phyloP scores from a whole-genome alignment of 2,888 invertebrate species.

The Orthosia cruda region DNA sequence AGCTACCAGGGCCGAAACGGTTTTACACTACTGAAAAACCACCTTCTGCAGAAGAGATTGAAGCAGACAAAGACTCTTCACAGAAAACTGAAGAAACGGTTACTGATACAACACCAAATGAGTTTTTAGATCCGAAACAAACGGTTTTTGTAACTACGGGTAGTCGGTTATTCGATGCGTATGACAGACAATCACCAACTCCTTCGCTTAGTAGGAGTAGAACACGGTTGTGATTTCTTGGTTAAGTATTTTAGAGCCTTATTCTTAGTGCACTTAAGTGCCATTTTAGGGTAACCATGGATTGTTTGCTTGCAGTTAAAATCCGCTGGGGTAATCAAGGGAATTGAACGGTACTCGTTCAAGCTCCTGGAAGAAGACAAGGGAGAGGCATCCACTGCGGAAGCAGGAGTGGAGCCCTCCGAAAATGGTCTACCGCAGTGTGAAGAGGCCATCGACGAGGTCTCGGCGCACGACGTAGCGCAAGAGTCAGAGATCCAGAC shows the following conservation, averaged over 20 bases:
- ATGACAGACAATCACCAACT: too few species aligned
- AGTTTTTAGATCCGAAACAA: conserved; percentile 58
- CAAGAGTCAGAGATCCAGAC: too few species aligned
- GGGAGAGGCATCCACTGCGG: too few species aligned
- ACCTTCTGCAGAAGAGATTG: conserved; percentile 75
- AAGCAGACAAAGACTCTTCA: conserved; percentile 82
- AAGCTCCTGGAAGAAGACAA: too few species aligned
- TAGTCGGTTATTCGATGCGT: too few species aligned
- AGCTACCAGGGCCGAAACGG: too few species aligned
- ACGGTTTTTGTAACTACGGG: conserved; percentile 74
- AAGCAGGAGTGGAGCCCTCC: too few species aligned
- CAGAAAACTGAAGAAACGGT: conserved; percentile 83
- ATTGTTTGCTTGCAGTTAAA: conserved; percentile 18
- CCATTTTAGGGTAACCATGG: conserved; percentile 43
- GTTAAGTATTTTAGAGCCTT: conserved; percentile 14
- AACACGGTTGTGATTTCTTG: conserved; percentile 75
- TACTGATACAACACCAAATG: conserved; percentile 70
- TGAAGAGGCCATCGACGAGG: too few species aligned
- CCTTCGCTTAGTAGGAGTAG: conserved; percentile 75
- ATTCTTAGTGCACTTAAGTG: conserved; percentile 42
- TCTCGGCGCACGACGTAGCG: too few species aligned
- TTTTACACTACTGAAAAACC: conserved; percentile 76
- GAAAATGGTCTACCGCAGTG: too few species aligned
- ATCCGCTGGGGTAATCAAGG: too few species aligned
- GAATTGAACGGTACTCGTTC: too few species aligned